Evolutionary conservation across 2,888 invertebrate species (phyloP), one percentile per base, ranked within the genome.

Genomic region (Ectropis crepuscularia): DNA sequence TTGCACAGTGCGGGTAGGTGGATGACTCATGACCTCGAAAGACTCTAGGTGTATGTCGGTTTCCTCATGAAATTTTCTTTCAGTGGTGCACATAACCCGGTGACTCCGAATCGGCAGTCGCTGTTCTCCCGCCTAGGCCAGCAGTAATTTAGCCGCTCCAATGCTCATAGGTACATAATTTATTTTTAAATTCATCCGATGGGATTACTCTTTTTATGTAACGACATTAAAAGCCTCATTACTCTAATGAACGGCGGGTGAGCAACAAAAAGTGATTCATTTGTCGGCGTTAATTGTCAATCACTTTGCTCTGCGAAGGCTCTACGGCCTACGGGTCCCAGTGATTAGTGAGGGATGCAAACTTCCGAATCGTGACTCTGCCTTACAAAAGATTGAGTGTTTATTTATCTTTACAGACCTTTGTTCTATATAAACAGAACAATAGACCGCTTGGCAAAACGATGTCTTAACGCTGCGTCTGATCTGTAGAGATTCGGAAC

Each of bases 261-360:
- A 38, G 53, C 45, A 53, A 51, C 49, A 65, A 55, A 65, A 61
- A 63, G 61, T 50, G 36, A 41, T 37, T 63, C 53, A 55, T 67
- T 67, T 58, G 58, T 53, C 49, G 47, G 51, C 61, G 64, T 65
- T 67, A 69, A 71, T 69, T 67, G 69, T 71, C 69, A 68, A 69
- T 71, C 71, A 69, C 66, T 66, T 60, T 48, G 42, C 59, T 49
- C 67, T 61, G 59, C 51, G 16, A 28, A 28, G 16, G 16, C 16
- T 28, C 16, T 28, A 28, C 66, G 66, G 55, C n/a, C n/a, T n/a
- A 65, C 66, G 66, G 55, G 61, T 64, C 51, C 50, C 55, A 64
- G 62, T 60, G 64, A 68, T 70, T 65, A 70, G 67, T 53, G 55
- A 59, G 53, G 59, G 61, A 57, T 64, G 45, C 51, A 61, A 68